Conservation (phyloP, 2,888 invertebrate species). For the Pyralis farinalis region DNA sequence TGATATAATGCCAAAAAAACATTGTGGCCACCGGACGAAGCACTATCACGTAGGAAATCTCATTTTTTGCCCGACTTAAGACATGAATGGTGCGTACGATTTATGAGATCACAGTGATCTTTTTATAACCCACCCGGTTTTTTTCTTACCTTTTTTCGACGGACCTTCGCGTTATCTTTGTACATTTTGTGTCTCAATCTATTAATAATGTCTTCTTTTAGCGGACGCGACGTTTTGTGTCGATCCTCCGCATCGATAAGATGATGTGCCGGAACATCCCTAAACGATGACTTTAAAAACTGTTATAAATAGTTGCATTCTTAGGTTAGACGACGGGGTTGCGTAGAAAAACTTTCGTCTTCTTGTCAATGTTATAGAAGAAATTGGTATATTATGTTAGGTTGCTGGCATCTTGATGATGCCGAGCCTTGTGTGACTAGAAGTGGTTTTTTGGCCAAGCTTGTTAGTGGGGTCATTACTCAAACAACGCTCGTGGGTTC, state of each 20-base stretch:
- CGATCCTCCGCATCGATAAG: conserved; percentile 56
- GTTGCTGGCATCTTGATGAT: too few species aligned
- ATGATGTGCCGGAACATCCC: conserved; percentile 41
- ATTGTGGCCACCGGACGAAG: conserved; percentile 66
- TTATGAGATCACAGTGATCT: conserved; percentile 76
- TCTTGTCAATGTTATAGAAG: too few species aligned
- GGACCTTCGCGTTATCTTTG: conserved; percentile 52
- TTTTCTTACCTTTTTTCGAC: conserved; percentile 45
- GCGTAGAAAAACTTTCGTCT: too few species aligned
- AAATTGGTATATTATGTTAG: too few species aligned
- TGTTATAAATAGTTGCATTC: conserved; percentile 1
- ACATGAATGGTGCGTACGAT: conserved; percentile 77
- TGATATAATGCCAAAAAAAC: conserved; percentile 43
- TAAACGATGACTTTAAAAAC: conserved; percentile 20
- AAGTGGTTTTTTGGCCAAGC: too few species aligned
- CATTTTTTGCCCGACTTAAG: conserved; percentile 60
- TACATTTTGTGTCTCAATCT: conserved; percentile 77
- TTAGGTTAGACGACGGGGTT: too few species aligned
- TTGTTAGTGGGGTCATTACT: too few species aligned
- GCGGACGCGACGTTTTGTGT: conserved; percentile 57
- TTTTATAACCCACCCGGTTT: conserved; percentile 62
- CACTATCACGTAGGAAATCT: conserved; percentile 73
- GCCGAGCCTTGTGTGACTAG: too few species aligned
- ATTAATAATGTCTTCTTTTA: conserved; percentile 77
- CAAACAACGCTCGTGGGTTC: too few species aligned